A percentile compares a stretch with the other conserved stretches of the same genome.
Conservation (phyloP, 2,888 invertebrate species). For the Trilocha varians region DNA sequence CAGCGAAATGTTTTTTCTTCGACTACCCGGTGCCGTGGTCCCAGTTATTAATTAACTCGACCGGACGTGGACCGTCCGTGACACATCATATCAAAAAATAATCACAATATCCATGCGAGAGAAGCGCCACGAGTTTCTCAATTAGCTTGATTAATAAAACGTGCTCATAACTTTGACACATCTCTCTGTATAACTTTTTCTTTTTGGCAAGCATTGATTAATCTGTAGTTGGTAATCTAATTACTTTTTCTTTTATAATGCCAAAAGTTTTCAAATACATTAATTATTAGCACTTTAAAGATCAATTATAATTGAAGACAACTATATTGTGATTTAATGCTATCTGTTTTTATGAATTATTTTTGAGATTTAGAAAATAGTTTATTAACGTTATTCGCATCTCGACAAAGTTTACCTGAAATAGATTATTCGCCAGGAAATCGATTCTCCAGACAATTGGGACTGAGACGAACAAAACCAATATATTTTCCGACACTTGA, state of each 20-base stretch:
- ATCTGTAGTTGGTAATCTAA: neutral
- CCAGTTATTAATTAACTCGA: constrained; percentile 58
- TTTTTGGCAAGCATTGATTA: neutral
- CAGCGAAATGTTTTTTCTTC: constrained; percentile 49
- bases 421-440: constrained; percentile 34
- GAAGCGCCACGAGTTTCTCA: constrained; percentile 20
- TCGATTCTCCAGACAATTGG: constrained; percentile 47
- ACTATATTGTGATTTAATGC: too few species aligned
- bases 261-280: too few species aligned
- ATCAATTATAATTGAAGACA: too few species aligned
- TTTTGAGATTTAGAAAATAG: too few species aligned
- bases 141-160: constrained; percentile 13
- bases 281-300: too few species aligned
- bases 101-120: constrained; percentile 24
- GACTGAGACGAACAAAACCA: constrained; percentile 58
- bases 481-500: constrained; percentile 72
- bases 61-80: constrained; percentile 35
- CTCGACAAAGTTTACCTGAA: constrained; percentile 9
- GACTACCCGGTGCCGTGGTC: constrained; percentile 27
- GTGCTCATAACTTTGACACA: constrained; percentile 1
- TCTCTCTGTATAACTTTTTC: neutral
- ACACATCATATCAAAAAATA: constrained; percentile 38
- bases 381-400: neutral
- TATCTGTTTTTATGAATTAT: too few species aligned
- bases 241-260: neutral